phyloP scores from a whole-genome alignment of 2,888 invertebrate genomes.

The Drepanosiphum platanoidis region DNA sequence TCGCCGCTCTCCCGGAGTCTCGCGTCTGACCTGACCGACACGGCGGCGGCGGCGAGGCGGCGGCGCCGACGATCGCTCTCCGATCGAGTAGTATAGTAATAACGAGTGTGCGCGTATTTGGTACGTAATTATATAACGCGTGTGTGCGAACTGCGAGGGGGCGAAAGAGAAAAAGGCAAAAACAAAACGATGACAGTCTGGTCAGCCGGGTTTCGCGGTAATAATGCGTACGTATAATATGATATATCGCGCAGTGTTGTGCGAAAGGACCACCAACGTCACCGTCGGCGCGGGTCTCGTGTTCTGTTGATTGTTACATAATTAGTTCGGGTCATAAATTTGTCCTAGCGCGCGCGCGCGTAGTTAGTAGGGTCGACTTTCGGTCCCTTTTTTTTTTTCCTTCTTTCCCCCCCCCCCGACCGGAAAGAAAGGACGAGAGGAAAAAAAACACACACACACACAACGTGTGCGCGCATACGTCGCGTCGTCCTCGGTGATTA shows the following conservation, averaged over 20 bases:
- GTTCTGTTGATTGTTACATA: slow-evolving; percentile 63
- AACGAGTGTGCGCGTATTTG: too few relatives aligned
- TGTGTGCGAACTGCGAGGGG: neutral
- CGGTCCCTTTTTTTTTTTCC: slow-evolving; percentile 6
- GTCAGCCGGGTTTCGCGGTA: neutral
- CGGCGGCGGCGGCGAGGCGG: too few relatives aligned
- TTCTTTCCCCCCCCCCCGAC: neutral
- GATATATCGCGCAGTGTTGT: too few relatives aligned
- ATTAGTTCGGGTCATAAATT: slow-evolving; percentile 64
- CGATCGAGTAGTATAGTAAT: too few relatives aligned
- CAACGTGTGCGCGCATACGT: neutral
- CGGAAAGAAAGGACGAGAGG: neutral
- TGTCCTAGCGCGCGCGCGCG: neutral
- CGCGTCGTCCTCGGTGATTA: neutral
- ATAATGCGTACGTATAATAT: neutral
- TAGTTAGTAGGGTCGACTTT: neutral
- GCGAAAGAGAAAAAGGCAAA: neutral
- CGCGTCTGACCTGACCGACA: too few relatives aligned
- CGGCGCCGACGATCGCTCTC: too few relatives aligned
- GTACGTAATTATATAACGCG: too few relatives aligned
- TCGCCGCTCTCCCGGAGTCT: too few relatives aligned
- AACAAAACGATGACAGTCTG: slow-evolving; percentile 18
- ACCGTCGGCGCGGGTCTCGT: slow-evolving; percentile 51
- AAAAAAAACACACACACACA: neutral
- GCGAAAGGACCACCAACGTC: slow-evolving; percentile 41